Base-by-base conservation (phyloP, 1,140 invertebrate genomes). In the Charaxes varanes region DNA sequence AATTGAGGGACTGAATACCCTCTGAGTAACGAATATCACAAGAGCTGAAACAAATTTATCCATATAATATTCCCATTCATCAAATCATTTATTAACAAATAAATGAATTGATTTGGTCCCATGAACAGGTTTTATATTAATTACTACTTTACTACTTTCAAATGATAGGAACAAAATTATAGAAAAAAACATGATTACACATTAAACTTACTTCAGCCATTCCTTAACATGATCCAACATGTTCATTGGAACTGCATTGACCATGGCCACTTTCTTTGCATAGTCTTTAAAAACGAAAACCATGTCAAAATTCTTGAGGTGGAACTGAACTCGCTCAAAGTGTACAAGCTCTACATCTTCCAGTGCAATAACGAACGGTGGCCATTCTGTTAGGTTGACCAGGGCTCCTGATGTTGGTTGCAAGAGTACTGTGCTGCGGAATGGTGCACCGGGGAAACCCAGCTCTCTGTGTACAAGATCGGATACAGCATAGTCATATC, bases 251-350 rank as follows among this genome's bases (percentile, higher is more conserved):
- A 99, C 96, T 6, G 97, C 95, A 80, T 97, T 98, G 0, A 99
- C 93, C 93, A 97, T 98, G 0, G 95, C 91, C 1, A 94, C 91
- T 85, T 98, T 99, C 61, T 92, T 91, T 27, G 90, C 88, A 79
- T 99, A 99, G 84, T 99, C 97, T 85, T 99, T 99, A 68, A 99
- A 99, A 17, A 99, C 94, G 74, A 99, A 99, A 13, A 99, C 94
- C 96, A 99, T 99, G 83, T 99, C 98, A 77, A 99, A 99, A 79
- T 99, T 99, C 81, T 99, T 98, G 41, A 99, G 85, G 69, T 99
- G 96, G 76, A 99, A 99, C 68, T 97, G 95, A 2, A 99, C 98
- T 82, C 98, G 88, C 83, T 99, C 98, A 86, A 99, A 99, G 76
- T 99, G 97, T 0, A 99, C 97, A 37, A 99, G 74, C 79, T 99